Evolutionary conservation across 92 coral and sea anemone species (phyloP).

Genomic region (Porites rus): DNA sequence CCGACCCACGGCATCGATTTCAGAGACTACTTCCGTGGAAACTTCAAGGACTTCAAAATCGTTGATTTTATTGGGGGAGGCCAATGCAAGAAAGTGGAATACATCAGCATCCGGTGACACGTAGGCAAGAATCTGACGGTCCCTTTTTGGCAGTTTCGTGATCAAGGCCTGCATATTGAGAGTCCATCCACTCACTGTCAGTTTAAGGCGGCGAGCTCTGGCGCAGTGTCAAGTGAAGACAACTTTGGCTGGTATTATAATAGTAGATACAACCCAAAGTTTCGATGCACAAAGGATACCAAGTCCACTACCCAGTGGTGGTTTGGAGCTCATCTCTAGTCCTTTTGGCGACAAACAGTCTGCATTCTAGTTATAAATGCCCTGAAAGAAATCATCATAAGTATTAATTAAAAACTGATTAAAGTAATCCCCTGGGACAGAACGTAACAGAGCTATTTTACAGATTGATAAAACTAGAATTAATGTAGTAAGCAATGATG

Average conservation of each 20-base stretch:
- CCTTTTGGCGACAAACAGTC: background rate
- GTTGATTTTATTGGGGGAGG: background rate
- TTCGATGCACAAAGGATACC: background rate
- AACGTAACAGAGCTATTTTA: too few relatives aligned
- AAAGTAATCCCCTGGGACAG: too few relatives aligned
- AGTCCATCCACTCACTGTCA: too few relatives aligned
- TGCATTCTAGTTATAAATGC: too few relatives aligned
- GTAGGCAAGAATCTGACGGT: background rate
- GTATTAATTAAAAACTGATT: too few relatives aligned
- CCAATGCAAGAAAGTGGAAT: background rate
- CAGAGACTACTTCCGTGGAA: background rate
- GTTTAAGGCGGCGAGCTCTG: too few relatives aligned
- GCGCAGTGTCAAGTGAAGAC: too few relatives aligned
- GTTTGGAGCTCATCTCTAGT: slow-evolving; percentile 46
- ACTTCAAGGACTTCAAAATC: background rate
- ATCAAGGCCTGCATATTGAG: too few relatives aligned
- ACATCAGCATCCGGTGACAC: slow-evolving; percentile 27
- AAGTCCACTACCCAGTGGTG: slow-evolving; percentile 67
- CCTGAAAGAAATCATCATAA: too few relatives aligned
- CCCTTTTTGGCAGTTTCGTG: background rate
- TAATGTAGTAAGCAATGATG: too few relatives aligned
- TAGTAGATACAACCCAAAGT: background rate
- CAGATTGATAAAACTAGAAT: too few relatives aligned
- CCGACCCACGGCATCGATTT: background rate
- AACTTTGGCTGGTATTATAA: background rate